phyloP scores from a whole-genome alignment of 2,113 vertebrate species.

The Saccopteryx leptura region DNA sequence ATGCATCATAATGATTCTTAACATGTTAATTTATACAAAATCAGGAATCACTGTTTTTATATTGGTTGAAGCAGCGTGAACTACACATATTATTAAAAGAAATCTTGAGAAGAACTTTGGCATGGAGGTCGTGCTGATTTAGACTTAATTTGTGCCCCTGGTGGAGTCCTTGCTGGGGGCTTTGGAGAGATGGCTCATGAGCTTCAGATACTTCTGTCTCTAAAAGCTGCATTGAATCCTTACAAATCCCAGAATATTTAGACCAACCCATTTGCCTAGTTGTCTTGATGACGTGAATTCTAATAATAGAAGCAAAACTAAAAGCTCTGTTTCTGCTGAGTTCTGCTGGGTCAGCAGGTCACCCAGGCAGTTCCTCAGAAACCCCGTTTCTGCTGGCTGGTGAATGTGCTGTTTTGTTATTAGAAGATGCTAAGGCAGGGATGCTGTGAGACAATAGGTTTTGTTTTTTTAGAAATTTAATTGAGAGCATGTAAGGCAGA shows the following conservation, averaged over 20 bases:
- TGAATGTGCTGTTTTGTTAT: not conserved
- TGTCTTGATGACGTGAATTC: not conserved
- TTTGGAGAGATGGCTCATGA: not conserved
- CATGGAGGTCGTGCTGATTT: not conserved
- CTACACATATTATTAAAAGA: slow-evolving; percentile 34
- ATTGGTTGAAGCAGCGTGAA: not conserved
- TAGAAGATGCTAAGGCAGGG: not conserved
- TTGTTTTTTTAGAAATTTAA: not conserved
- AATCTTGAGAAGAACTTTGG: not conserved
- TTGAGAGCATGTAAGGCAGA: not conserved
- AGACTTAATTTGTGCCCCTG: not conserved
- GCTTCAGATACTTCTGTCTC: not conserved
- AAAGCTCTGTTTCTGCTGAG: not conserved
- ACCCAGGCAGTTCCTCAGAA: not conserved
- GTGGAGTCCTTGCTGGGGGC: not conserved
- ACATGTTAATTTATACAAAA: not conserved
- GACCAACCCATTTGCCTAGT: not conserved
- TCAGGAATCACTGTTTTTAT: slow-evolving; percentile 17
- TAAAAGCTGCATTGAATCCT: not conserved
- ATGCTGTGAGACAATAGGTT: not conserved
- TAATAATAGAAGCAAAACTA: not conserved
- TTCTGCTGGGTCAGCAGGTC: not conserved
- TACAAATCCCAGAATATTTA: not conserved
- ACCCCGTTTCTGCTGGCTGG: not conserved
- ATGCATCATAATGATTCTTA: not conserved